Conservation (phyloP, 2,797 vertebrate species). For the Malacoctenus gilli region DNA sequence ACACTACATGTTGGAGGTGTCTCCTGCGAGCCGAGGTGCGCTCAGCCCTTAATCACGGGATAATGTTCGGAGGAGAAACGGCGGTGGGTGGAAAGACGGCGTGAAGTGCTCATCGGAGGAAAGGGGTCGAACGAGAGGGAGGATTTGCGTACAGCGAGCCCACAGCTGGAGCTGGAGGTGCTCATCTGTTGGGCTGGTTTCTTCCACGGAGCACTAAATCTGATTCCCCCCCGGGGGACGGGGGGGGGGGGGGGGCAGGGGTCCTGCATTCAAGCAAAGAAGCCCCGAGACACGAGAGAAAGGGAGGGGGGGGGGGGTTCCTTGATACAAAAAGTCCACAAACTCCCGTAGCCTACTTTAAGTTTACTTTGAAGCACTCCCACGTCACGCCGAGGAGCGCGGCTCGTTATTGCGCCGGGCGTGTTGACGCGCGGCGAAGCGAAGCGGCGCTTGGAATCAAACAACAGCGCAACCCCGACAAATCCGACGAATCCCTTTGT, state of each 20-base stretch:
- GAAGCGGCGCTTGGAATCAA: slow-evolving; percentile 16
- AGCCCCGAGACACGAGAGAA: slow-evolving; percentile 19
- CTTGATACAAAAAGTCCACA: slow-evolving; percentile 20
- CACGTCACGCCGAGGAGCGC: slow-evolving; percentile 10
- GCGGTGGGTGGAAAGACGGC: background rate
- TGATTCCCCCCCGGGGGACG: too few species aligned
- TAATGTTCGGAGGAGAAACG: slow-evolving; percentile 4
- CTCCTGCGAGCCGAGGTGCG: slow-evolving; percentile 9
- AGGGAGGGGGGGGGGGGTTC: background rate
- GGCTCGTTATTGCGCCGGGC: slow-evolving; percentile 11
- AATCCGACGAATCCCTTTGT: slow-evolving; percentile 17
- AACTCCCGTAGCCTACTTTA: slow-evolving; percentile 14
- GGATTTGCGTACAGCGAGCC: slow-evolving; percentile 10
- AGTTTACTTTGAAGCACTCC: slow-evolving; percentile 22
- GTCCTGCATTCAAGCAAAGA: slow-evolving; percentile 40
- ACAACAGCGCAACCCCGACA: slow-evolving; percentile 22
- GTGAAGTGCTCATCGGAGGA: background rate
- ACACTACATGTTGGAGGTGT: background rate
- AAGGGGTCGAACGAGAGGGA: slow-evolving; percentile 4
- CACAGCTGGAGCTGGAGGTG: slow-evolving; percentile 54
- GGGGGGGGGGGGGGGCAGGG: too few species aligned
- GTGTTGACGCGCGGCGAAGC: slow-evolving; percentile 11
- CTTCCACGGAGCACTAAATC: slow-evolving; percentile 35
- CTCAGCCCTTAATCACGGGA: slow-evolving; percentile 20
- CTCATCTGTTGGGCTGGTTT: slow-evolving; percentile 54